Percentiles rank a stretch among this genome's conserved stretches.
phyloP scores from a whole-genome alignment of 2,888 invertebrate species.

The Lacanobia oleracea region DNA sequence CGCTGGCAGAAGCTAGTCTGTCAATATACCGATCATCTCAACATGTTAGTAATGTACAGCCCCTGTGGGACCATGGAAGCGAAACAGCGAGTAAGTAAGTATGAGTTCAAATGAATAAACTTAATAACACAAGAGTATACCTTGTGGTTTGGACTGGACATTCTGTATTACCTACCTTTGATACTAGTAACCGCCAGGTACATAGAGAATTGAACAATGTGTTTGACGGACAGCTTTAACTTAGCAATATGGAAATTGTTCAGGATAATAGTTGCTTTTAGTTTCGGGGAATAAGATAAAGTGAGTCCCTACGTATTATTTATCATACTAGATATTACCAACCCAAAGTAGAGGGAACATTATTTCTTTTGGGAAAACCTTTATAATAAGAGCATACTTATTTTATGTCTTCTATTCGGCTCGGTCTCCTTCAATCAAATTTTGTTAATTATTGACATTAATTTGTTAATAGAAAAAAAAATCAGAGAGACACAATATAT shows the following conservation, averaged over 20 bases:
- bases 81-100: too few species aligned
- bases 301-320: background rate
- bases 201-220: background rate
- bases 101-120: too few species aligned
- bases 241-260: constrained; percentile 29
- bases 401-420: background rate
- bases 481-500: too few species aligned
- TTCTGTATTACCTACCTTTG: background rate
- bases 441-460: background rate
- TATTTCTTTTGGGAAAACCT: background rate
- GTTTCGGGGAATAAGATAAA: background rate
- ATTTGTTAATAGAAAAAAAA: too few species aligned
- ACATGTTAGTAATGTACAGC: too few species aligned
- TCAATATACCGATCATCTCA: too few species aligned
- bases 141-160: background rate
- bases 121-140: too few species aligned
- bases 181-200: background rate
- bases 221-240: constrained; percentile 8
- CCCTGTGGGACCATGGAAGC: too few species aligned
- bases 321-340: too few species aligned
- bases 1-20: too few species aligned
- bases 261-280: background rate
- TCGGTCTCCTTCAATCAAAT: background rate
- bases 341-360: background rate
- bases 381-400: background rate